Evolutionary conservation across 1,140 invertebrate species (phyloP).

Genomic region (Tribolium castaneum): DNA sequence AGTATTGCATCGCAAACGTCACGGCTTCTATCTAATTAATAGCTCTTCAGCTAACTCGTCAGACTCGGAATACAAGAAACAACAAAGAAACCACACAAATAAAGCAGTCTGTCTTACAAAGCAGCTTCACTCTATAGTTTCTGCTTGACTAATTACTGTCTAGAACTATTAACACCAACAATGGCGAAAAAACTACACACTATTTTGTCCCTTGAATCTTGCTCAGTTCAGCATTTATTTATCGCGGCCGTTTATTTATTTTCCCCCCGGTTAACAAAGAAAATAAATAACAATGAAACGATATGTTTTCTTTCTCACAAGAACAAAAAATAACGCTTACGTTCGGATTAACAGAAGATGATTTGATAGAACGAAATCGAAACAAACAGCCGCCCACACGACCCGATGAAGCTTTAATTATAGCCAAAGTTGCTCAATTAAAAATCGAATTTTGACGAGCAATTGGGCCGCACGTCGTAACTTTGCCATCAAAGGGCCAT

Average conservation of each 20-base stretch:
- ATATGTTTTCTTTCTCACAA: neutral
- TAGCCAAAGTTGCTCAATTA: neutral
- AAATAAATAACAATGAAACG: neutral
- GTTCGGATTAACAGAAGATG: neutral
- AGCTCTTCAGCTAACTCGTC: neutral
- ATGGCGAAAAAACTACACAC: neutral
- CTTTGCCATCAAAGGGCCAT: neutral
- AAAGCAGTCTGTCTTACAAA: neutral
- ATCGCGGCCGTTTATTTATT: neutral
- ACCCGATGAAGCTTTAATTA: neutral
- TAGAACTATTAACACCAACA: neutral
- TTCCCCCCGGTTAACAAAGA: neutral
- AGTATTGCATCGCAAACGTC: neutral
- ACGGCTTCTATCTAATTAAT: neutral
- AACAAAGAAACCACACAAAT: neutral
- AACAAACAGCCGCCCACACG: neutral
- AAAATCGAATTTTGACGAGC: conserved; percentile 14
- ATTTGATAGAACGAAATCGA: neutral
- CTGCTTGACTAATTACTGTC: neutral
- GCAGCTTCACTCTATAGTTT: neutral
- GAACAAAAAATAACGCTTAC: neutral
- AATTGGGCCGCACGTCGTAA: conserved; percentile 23
- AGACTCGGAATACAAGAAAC: neutral
- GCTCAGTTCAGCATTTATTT: neutral
- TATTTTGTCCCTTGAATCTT: neutral